Base-by-base conservation (phyloP, 2,797 vertebrate genomes). In the Helicolenus hilgendorfi region DNA sequence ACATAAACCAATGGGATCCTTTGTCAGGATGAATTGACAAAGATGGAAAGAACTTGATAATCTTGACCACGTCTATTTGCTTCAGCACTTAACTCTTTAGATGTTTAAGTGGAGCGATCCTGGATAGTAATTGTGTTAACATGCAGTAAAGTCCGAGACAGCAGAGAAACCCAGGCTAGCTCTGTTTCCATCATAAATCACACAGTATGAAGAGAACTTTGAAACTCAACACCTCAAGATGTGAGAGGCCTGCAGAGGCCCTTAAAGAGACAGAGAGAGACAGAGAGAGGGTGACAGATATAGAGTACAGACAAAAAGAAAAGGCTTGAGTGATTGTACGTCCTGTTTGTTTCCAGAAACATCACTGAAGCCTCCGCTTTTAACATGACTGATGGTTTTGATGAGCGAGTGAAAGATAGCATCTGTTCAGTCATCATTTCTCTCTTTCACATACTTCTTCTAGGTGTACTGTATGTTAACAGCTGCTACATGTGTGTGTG, bases 171-270 rank as follows among this genome's bases (percentile, higher is more conserved):
- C 14, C 2, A 29, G 79, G 59, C 56, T 27, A 5, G 36, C 78
- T 81, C 62, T 60, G 78, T 89, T 81, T 86, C 60, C 24, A 41
- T 78, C 92, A 80, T 95, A 93, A 96, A 95, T 95, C 92, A 94
- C 89, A 87, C 73, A 38, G 76, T 63, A 64, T 83, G 81, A 80
- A 72, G 79, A 91, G 79, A 67, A 91, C 84, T 89, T 92, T 95
- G 96, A 95, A 95, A 96, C 92, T 88, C 88, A 94, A 96, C 87
- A 94, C 96, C 90, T 89, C 11, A 2, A 84, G 81, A 90, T 92
- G 84, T 56, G 73, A 92, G 84, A 71, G 77, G 80, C 68, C 74
- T 81, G 2, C 18, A 65, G 81, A 89, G 81, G 88, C 88, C 85
- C 79, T 87, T 77, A 78, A 82, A 87, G 79, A 89, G 74, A 86